phyloP scores from a whole-genome alignment of 2,113 vertebrate genomes.

The Plestiodon gilberti region DNA sequence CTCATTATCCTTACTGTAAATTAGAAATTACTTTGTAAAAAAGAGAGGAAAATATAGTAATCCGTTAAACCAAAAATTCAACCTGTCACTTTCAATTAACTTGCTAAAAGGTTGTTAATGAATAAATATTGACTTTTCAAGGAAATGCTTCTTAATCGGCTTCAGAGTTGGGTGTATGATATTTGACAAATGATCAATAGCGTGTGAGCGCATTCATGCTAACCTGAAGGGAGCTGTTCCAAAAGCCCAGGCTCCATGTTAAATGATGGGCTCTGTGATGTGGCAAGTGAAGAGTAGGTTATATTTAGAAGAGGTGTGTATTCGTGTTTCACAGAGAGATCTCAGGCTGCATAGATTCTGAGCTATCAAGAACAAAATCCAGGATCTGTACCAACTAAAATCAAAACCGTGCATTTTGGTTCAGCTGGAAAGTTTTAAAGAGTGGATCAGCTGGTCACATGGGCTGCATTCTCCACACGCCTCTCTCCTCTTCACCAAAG shows the following conservation, averaged over 20 bases:
- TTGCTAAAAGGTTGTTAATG: constrained; percentile 73
- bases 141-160: constrained; percentile 76
- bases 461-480: no score
- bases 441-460: no score
- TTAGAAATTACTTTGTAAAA: constrained; percentile 66
- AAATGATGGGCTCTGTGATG: fast-evolving
- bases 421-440: neutral
- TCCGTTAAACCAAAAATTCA: constrained; percentile 70
- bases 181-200: constrained; percentile 75
- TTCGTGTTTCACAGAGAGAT: neutral
- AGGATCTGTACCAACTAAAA: neutral
- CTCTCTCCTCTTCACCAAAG: no score
- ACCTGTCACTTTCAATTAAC: constrained; percentile 75
- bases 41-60: constrained; percentile 20
- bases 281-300: neutral
- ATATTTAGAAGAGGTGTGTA: neutral
- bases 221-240: constrained; percentile 55
- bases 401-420: neutral
- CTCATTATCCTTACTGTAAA: constrained; percentile 71
- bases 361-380: neutral
- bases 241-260: neutral
- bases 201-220: constrained; percentile 40
- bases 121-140: constrained; percentile 79
- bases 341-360: neutral
- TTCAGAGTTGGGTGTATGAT: constrained; percentile 65